Percentiles rank a stretch among this genome's conserved stretches.
These are phyloP conservation scores for Eupithecia dodoneata DNA, from an alignment of 2,888 invertebrate species.

Conservation along the genomic window DNA sequence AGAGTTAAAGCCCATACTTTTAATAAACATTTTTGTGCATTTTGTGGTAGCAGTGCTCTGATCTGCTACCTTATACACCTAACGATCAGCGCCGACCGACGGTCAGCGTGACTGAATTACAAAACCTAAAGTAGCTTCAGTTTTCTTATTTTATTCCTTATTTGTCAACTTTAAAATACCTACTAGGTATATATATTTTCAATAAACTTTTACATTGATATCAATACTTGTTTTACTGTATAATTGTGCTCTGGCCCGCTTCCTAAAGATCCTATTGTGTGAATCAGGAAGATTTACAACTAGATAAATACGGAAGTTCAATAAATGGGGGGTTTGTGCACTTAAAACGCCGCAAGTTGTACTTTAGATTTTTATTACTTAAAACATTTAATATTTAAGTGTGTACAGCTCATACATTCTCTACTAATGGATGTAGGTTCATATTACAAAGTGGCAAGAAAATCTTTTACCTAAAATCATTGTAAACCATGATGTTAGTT, in stretches of 20 bases:
- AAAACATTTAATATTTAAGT: constrained; percentile 61
- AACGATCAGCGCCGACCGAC: neutral
- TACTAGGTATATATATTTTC: neutral
- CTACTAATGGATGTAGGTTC: constrained; percentile 39
- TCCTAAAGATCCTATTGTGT: neutral
- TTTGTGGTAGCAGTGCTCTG: neutral
- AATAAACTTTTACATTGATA: neutral
- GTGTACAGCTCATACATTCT: constrained; percentile 49
- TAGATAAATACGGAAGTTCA: neutral
- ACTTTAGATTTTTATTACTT: constrained; percentile 57
- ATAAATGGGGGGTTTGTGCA: neutral
- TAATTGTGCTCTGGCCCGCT: neutral
- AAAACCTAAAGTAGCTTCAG: neutral
- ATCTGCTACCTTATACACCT: neutral
- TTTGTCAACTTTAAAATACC: neutral
- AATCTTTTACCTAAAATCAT: constrained; percentile 32
- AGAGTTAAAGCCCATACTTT: neutral
- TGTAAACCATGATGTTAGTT: constrained; percentile 39
- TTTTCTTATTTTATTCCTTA: neutral
- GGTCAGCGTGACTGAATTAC: neutral
- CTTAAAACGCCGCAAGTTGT: neutral
- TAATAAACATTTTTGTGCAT: neutral
- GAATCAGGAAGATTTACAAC: neutral
- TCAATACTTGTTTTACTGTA: neutral
- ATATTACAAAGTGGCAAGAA: constrained; percentile 44